Evolutionary conservation across 2,888 invertebrate species (phyloP).

Genomic region (Villa cingulata): DNA sequence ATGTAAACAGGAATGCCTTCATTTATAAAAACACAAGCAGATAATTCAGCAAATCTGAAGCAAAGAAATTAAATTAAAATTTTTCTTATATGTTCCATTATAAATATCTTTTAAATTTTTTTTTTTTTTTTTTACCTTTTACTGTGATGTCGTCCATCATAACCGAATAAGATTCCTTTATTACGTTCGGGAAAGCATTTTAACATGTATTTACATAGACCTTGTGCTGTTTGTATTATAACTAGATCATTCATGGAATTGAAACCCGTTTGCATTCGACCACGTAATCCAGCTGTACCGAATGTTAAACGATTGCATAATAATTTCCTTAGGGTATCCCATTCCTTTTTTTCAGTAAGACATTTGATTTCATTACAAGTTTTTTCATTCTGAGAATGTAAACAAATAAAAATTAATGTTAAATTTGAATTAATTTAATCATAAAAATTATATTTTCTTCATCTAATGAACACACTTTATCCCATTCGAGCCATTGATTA

Average conservation of each 20-base stretch:
- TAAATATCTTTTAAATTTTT: too few species aligned
- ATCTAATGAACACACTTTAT: conserved; percentile 44
- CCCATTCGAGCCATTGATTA: conserved; percentile 59
- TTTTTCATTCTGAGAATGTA: conserved; percentile 42
- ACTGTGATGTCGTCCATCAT: conserved; percentile 86
- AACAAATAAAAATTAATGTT: neutral
- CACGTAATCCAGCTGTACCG: conserved; percentile 89
- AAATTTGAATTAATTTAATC: too few species aligned
- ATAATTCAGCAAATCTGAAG: conserved; percentile 75
- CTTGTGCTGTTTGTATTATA: conserved; percentile 89
- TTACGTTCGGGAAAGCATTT: conserved; percentile 38
- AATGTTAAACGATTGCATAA: conserved; percentile 64
- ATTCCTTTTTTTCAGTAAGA: conserved; percentile 42
- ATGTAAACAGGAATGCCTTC: conserved; percentile 66
- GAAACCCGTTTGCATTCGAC: conserved; percentile 86
- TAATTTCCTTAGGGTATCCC: conserved; percentile 45
- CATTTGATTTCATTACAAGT: conserved; percentile 49
- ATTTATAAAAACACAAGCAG: conserved; percentile 69
- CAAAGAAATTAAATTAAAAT: too few species aligned
- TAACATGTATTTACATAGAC: conserved; percentile 62
- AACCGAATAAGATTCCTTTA: conserved; percentile 76
- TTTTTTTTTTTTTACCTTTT: conserved; percentile 51
- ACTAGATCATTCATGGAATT: conserved; percentile 93
- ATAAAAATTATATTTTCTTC: neutral
- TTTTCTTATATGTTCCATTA: too few species aligned